Evolutionary conservation across 1,140 invertebrate genomes (phyloP).

Genomic region (Tenebrio molitor): DNA sequence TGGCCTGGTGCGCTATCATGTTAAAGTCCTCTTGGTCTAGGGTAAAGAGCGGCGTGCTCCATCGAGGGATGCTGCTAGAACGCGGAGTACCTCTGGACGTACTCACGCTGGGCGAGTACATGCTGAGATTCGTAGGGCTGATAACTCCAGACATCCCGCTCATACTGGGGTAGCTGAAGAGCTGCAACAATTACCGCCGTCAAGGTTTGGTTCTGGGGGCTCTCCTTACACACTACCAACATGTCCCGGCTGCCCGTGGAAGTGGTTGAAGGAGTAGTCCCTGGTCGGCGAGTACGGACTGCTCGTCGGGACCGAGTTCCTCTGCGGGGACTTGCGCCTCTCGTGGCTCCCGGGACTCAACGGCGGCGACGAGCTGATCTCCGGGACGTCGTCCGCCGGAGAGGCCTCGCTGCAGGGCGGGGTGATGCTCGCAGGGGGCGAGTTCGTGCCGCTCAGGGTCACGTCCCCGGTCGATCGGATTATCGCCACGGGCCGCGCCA

Average conservation of each 20-base stretch:
- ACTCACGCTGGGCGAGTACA: slow-evolving; percentile 86
- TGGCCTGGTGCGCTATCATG: slow-evolving; percentile 84
- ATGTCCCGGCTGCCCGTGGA: slow-evolving; percentile 90
- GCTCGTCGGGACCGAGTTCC: slow-evolving; percentile 61
- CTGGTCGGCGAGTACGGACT: slow-evolving; percentile 71
- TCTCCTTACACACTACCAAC: slow-evolving; percentile 70
- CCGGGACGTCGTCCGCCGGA: slow-evolving; percentile 65
- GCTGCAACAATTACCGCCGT: slow-evolving; percentile 71
- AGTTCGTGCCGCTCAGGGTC: slow-evolving; percentile 69
- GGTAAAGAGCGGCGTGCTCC: slow-evolving; percentile 90
- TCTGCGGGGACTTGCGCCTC: slow-evolving; percentile 63
- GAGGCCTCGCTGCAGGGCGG: slow-evolving; percentile 69
- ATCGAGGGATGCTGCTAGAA: slow-evolving; percentile 80
- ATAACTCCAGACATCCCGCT: slow-evolving; percentile 88
- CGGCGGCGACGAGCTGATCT: slow-evolving; percentile 64
- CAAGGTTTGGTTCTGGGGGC: slow-evolving; percentile 38
- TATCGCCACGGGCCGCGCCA: slow-evolving; percentile 96
- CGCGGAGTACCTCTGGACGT: slow-evolving; percentile 77
- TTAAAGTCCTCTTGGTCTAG: slow-evolving; percentile 95
- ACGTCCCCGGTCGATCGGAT: slow-evolving; percentile 87
- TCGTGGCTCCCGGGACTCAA: slow-evolving; percentile 64
- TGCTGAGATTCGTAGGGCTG: slow-evolving; percentile 89
- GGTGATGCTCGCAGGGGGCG: slow-evolving; percentile 76
- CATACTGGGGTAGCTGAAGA: slow-evolving; percentile 90
- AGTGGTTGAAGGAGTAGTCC: slow-evolving; percentile 90